Base-by-base conservation (phyloP, 2,888 invertebrate species). In the Pseudolycoriella hygida region DNA sequence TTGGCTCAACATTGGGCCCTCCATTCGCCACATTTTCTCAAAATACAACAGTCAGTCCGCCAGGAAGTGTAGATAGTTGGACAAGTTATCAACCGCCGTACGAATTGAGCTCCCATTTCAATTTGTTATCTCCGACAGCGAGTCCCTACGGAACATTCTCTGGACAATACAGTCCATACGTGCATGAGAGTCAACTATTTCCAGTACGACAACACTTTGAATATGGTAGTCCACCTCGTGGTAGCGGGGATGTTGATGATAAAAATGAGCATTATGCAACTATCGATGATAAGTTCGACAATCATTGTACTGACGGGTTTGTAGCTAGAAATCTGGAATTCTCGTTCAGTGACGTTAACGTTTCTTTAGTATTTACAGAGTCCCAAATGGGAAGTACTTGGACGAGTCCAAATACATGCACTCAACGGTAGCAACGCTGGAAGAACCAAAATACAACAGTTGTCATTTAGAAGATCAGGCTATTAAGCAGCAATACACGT, bases 51-150 rank as follows among this genome's bases (percentile, higher is more conserved):
- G 60, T 69, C 43, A 64, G 68, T 53, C 64, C 78, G 52, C 66
- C 69, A 47, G 69, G 77, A 48, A 79, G 82, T 2, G 76, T 81
- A 1, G 85, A 85, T 56, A 77, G 83, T 43, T 87, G 84, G 84
- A 77, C 77, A 1, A 63, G 62, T 51, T 82, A 82, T 57, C 80
- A 81, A 53, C 76, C 82, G 34, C 76, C 81, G 1, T 84, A 84
- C 59, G 85, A 85, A 55, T 61, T 85, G 14, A 76, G 80, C 17
- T 77, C 84, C 10, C 86, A 86, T 57, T 66, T 79, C 47, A 79
- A 77, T 57, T 64, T 86, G 31, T 67, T 85, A 32, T 81, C 82
- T 46, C 77, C 82, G 1, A 72, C 80, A 41, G 70, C 74, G 43
- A 70, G 44, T 12, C 74, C 75, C 1, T 80, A 79, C 51, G 74